A percentile compares a stretch with the other conserved stretches of the same genome.
These are phyloP conservation scores for Diachasma alloeum DNA, from an alignment of 1,140 invertebrate genomes.

Conservation along the genomic window DNA sequence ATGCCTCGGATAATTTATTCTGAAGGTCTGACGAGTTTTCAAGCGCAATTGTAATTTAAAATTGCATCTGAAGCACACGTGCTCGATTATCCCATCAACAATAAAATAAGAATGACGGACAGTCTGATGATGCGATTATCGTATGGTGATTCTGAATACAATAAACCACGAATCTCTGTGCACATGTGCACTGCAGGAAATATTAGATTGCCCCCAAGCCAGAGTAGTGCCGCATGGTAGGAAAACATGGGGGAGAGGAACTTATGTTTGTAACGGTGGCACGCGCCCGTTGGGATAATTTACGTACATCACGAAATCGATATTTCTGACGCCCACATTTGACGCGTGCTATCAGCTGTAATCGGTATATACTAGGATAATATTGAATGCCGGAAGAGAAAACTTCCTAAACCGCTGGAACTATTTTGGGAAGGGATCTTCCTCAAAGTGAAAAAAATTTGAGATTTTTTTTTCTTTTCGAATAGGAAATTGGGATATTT, in stretches of 20 bases:
- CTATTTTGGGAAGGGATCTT: background rate
- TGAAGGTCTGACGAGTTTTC: too few relatives aligned
- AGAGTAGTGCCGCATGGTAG: background rate
- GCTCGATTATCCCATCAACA: background rate
- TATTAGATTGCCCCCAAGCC: background rate
- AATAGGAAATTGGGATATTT: too few relatives aligned
- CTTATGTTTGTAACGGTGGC: slow-evolving; percentile 44
- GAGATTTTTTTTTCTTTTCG: too few relatives aligned
- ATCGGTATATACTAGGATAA: background rate
- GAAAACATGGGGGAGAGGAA: slow-evolving; percentile 6
- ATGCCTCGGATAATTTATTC: too few relatives aligned
- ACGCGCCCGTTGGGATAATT: slow-evolving; percentile 48
- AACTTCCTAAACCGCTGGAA: background rate
- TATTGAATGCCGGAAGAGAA: background rate
- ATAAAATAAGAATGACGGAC: background rate
- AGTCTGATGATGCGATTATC: background rate
- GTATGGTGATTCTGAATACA: background rate
- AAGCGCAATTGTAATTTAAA: too few relatives aligned
- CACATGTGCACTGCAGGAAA: background rate
- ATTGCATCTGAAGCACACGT: background rate
- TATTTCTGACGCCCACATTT: slow-evolving; percentile 5
- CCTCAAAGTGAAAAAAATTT: too few relatives aligned
- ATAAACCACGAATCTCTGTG: background rate
- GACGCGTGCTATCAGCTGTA: background rate
- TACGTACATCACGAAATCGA: slow-evolving; percentile 35